Evolutionary conservation across 2,113 vertebrate species (phyloP).

Genomic region (human (Homo sapiens)): GRCh38 chrX:105335501-105336000

Average conservation of each 20-base stretch:
- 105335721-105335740: neutral
- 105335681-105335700: conserved; percentile 6
- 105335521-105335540: conserved; percentile 21
- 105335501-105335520: conserved; percentile 2
- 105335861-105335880: neutral
- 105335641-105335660: conserved; percentile 30
- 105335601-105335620: neutral
- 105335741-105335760: neutral
- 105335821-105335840: neutral
- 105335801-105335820: neutral
- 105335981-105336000: conserved; percentile 8
- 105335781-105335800: neutral
- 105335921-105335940: neutral
- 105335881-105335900: neutral
- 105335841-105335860: conserved; percentile 2
- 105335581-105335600: conserved; percentile 53
- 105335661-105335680: conserved; percentile 52
- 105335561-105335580: conserved; percentile 52
- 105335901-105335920: conserved; percentile 43
- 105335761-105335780: neutral
- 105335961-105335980: neutral
- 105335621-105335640: conserved; percentile 41
- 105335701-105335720: conserved; percentile 33
- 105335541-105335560: conserved; percentile 60
- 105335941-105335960: conserved; percentile 13